Evolutionary conservation across 2,113 vertebrate genomes (phyloP), one percentile per base, ranked within the genome.

Genomic region (Brienomyrus longianalis): DNA sequence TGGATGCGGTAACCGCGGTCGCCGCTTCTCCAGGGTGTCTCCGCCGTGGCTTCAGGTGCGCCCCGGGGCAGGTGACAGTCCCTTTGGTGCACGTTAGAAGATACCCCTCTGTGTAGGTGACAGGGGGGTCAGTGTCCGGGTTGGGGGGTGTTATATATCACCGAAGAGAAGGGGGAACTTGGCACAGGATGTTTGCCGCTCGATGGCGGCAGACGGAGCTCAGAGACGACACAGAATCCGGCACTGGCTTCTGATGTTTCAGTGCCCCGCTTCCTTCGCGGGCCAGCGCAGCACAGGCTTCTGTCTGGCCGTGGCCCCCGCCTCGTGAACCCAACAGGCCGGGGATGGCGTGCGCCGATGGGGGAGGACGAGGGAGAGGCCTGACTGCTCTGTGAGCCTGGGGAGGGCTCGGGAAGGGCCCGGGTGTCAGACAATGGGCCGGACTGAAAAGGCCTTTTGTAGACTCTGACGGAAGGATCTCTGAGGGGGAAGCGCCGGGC

Each of bases 371-470:
- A 31, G 15, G 27, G 4, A 92, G 90, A 90, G 90, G 85, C 19
- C 90, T 90, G 83, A 84, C 45, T 39, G 91, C 90, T 93, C 19
- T 91, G 92, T 88, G 90, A 95, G 92, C 93, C 91, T 91, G 93
- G 91, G 92, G 93, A 93, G 93, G 92, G 92, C 90, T 89, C 83
- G 91, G 87, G 93, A 89, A 90, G 90, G 90, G 91, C 45, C 13
- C 93, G 92, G 93, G 92, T 92, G 91, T 94, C 92, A 92, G 94
- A 96, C 95, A 96, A 95, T 93, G 91, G 91, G 52, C 85, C 21
- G 59, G 92, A 94, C 92, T 93, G 93, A 96, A 96, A 93, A 92
- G 91, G 92, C 94, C 95, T 95, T 95, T 95, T 96, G 95, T 96
- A 92, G 43, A 91, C 91, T 31, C 94, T 89, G 51, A 92, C 93